Percentiles rank a stretch among this genome's conserved stretches.
phyloP scores from a whole-genome alignment of 1,140 invertebrate genomes.

The Ceratina australensis region DNA sequence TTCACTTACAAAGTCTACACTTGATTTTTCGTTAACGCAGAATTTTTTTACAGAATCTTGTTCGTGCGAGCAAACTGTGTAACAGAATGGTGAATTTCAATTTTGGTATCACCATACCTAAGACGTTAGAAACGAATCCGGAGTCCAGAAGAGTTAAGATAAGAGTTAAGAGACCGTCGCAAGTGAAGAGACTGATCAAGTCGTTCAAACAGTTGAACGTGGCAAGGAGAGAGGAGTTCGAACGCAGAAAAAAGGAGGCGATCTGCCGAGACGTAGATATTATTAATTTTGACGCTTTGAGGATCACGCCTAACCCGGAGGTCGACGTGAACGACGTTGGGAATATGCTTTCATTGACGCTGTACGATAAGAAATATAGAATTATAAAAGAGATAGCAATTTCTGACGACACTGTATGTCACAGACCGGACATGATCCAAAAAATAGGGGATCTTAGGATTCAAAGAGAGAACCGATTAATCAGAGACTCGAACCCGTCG shows the following conservation, averaged over 20 bases:
- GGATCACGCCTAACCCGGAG: conserved; percentile 53
- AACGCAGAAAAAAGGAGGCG: conserved; percentile 31
- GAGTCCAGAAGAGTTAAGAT: conserved; percentile 9
- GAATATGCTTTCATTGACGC: conserved; percentile 51
- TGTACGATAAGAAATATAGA: conserved; percentile 53
- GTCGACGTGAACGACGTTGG: conserved; percentile 48
- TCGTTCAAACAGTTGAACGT: conserved; percentile 11
- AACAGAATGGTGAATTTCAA: too few relatives aligned
- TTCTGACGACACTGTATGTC: conserved; percentile 37
- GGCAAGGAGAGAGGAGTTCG: conserved; percentile 4
- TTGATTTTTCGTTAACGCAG: too few relatives aligned
- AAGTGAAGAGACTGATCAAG: conserved; percentile 46
- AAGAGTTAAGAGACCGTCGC: conserved; percentile 48
- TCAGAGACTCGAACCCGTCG: too few relatives aligned
- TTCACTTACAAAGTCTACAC: too few relatives aligned
- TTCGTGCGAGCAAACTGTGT: too few relatives aligned
- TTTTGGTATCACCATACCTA: conserved; percentile 1
- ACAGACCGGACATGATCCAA: conserved; percentile 50
- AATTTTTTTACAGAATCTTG: too few relatives aligned
- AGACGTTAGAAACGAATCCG: not conserved
- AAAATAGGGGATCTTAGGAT: conserved; percentile 52
- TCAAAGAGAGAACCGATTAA: not conserved
- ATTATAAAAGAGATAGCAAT: conserved; percentile 13
- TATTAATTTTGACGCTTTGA: conserved; percentile 59
- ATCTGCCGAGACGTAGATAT: conserved; percentile 22